A percentile compares a stretch with the other conserved stretches of the same genome.
These are phyloP conservation scores for Merodon equestris DNA, from an alignment of 2,888 invertebrate genomes.

Conservation along the genomic window DNA sequence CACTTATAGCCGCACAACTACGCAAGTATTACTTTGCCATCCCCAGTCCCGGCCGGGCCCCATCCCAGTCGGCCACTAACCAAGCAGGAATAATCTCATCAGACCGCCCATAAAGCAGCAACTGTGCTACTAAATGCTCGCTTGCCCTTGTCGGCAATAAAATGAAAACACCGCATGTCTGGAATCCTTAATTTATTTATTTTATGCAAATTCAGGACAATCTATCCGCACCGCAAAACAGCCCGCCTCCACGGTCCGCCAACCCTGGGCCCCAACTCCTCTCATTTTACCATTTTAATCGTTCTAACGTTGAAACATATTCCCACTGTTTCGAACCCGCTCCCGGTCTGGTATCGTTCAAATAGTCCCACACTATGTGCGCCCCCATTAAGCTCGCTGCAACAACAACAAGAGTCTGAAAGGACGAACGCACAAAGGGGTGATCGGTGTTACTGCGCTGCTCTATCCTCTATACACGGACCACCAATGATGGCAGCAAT, in stretches of 20 bases:
- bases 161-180: conserved; percentile 69
- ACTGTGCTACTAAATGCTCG: conserved; percentile 43
- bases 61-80: conserved; percentile 14
- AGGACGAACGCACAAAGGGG: conserved; percentile 62
- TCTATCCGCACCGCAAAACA: conserved; percentile 65
- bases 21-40: conserved; percentile 4
- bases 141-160: conserved; percentile 67
- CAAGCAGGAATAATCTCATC: conserved; percentile 63
- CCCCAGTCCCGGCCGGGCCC: too few relatives aligned
- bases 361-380: background rate
- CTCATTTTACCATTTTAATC: conserved; percentile 57
- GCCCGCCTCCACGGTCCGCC: conserved; percentile 39
- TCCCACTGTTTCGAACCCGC: conserved; percentile 36
- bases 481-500: conserved; percentile 19
- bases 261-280: too few relatives aligned
- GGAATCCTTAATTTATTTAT: conserved; percentile 69
- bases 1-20: background rate
- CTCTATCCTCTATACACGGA: background rate
- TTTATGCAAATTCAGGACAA: conserved; percentile 69
- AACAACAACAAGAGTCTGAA: conserved; percentile 49
- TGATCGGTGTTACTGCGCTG: conserved; percentile 39
- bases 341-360: background rate
- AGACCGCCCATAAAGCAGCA: conserved; percentile 65
- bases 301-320: conserved; percentile 63
- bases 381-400: conserved; percentile 39